Evolutionary conservation across 1,140 invertebrate genomes (phyloP), one percentile per base, ranked within the genome.

Genomic region (Doryteuthis pealeii): DNA sequence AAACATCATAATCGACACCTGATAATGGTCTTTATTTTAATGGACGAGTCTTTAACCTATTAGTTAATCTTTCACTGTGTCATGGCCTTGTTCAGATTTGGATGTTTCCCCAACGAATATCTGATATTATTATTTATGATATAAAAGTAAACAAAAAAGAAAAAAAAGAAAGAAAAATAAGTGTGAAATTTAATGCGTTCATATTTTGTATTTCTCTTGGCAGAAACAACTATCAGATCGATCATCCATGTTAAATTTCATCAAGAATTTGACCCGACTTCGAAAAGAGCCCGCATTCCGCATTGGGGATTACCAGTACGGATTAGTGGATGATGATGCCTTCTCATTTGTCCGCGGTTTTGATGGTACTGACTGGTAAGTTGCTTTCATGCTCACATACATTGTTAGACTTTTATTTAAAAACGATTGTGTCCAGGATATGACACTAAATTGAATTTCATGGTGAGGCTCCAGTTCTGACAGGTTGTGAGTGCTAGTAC

Each of bases 261-360:
- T 84, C 49, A 81, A 80, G 68, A 82, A 82, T 10, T 75, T 87
- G 12, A 80, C 80, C 5, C 54, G 49, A 28, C 74, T 87, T 5
- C 72, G 86, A 67, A 62, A 73, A 33, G 73, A 85, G 22, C 65
- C 74, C 26, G 77, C 84, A 4, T 85, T 87, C 76, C 68, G 71
- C 33, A 73, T 78, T 72, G 84, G 83, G 18, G 80, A 86, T 28
- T 83, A 81, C 65, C 26, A 70, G 28, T 65, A 30, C 32, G 74
- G 75, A 26, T 32, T 80, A 2, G 69, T 70, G 2, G 79, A 80
- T 62, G 74, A 80, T 31, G 72, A 75, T 8, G 74, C 84, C 0
- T 80, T 86, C 35, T 84, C 84, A 14, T 86, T 84, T 76, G 81
- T 84, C 94, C 65, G 82, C 77, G 79, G 82, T 22, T 82, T 83